These are phyloP conservation scores for Patagioenas fasciata DNA, from an alignment of 2,113 vertebrate genomes.

Conservation along the genomic window DNA sequence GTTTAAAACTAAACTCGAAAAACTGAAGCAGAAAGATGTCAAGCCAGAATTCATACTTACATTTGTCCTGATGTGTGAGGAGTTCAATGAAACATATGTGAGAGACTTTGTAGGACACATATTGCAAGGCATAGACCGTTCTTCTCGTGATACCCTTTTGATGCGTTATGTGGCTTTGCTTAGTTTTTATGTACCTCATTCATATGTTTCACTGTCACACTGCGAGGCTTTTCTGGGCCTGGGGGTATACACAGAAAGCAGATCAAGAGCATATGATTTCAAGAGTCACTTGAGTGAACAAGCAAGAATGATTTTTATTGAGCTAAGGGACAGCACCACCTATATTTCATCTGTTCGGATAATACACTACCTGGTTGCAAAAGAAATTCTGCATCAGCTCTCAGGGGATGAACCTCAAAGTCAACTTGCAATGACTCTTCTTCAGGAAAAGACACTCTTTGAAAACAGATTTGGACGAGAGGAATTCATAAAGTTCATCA, in stretches of 20 bases:
- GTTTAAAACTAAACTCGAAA: slow-evolving; percentile 77
- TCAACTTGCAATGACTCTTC: slow-evolving; percentile 74
- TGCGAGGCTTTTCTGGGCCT: slow-evolving; percentile 80
- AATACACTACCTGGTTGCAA: slow-evolving; percentile 82
- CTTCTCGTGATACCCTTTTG: slow-evolving; percentile 66
- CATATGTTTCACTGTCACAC: slow-evolving; percentile 82
- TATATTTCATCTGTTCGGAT: slow-evolving; percentile 78
- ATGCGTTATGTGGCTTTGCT: slow-evolving; percentile 81
- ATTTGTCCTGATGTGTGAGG: slow-evolving; percentile 83
- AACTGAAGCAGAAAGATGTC: slow-evolving; percentile 41
- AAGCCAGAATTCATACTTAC: slow-evolving; percentile 79
- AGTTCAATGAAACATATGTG: slow-evolving; percentile 70
- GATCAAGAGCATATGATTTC: slow-evolving; percentile 63
- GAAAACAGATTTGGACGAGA: slow-evolving; percentile 80
- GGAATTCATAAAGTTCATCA: slow-evolving; percentile 75
- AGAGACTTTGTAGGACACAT: slow-evolving; percentile 74
- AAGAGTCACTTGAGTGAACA: slow-evolving; percentile 72
- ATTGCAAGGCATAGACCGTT: slow-evolving; percentile 70
- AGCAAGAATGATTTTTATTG: slow-evolving; percentile 80
- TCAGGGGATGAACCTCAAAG: slow-evolving; percentile 68
- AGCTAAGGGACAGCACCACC: slow-evolving; percentile 76
- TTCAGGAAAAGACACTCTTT: slow-evolving; percentile 73
- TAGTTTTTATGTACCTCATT: slow-evolving; percentile 83
- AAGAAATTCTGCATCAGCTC: slow-evolving; percentile 83
- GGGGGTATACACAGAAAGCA: not conserved